Evolutionary conservation across 2,113 vertebrate species (phyloP).

Genomic region (Bombycilla garrulus): DNA sequence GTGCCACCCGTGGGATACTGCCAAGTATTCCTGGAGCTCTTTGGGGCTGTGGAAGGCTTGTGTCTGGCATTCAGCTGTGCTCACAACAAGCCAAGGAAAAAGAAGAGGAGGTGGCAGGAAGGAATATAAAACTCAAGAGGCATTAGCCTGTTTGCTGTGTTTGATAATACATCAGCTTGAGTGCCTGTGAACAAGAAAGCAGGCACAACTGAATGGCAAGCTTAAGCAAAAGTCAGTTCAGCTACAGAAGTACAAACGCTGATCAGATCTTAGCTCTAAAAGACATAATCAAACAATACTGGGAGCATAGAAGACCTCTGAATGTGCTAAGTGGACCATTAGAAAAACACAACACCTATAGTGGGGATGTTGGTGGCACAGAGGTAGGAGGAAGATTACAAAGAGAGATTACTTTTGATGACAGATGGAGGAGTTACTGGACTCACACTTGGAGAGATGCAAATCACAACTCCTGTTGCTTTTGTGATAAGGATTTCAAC

Average conservation of each 20-base stretch:
- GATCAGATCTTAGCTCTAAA: constrained; percentile 44
- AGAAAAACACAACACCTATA: constrained; percentile 29
- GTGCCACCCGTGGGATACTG: background rate
- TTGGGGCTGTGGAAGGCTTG: background rate
- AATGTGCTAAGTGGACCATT: constrained; percentile 44
- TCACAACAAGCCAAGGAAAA: background rate
- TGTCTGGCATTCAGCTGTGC: background rate
- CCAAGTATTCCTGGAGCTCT: background rate
- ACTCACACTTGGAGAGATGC: background rate
- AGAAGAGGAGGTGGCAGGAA: constrained; percentile 39
- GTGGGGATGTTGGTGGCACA: background rate
- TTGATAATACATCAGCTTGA: constrained; percentile 43
- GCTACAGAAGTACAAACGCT: background rate
- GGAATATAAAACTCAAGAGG: constrained; percentile 36
- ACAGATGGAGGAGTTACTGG: background rate
- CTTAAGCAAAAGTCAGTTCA: constrained; percentile 29
- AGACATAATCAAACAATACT: constrained; percentile 26
- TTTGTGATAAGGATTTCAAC: background rate
- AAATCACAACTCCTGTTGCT: background rate
- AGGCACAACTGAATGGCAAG: background rate
- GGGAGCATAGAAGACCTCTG: background rate
- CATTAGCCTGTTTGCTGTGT: constrained; percentile 49
- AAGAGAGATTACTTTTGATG: background rate
- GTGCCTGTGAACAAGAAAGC: constrained; percentile 28
- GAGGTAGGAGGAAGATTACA: background rate